Conservation (phyloP, 1,140 invertebrate genomes). For the Medauroidea extradentata region DNA sequence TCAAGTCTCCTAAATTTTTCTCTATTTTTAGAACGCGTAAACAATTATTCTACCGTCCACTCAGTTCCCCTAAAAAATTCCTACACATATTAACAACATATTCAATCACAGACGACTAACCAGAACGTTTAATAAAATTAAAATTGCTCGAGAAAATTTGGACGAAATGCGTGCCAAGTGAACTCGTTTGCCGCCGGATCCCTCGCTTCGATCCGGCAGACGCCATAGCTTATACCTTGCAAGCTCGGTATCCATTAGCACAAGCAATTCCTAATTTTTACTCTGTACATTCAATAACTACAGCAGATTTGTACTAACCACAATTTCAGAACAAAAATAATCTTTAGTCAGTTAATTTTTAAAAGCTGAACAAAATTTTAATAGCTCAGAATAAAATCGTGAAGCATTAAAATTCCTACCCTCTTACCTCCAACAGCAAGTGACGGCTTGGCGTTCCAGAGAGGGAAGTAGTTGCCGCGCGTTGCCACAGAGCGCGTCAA, state of each 20-base stretch:
- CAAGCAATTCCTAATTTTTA: conserved; percentile 6
- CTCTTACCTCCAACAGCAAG: neutral
- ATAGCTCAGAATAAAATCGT: conserved; percentile 1
- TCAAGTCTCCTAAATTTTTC: conserved; percentile 18
- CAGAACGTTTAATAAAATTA: conserved; percentile 11
- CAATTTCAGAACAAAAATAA: conserved; percentile 13
- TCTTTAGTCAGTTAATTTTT: conserved; percentile 1
- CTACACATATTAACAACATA: neutral
- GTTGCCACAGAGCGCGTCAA: conserved; percentile 16
- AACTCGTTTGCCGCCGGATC: conserved; percentile 1
- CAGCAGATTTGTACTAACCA: conserved; percentile 4
- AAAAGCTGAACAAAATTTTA: conserved; percentile 3
- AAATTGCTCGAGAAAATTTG: neutral
- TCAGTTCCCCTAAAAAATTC: conserved; percentile 6
- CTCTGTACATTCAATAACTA: neutral
- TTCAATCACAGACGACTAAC: neutral
- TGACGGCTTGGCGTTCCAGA: conserved; percentile 7
- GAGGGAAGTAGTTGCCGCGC: conserved; percentile 12
- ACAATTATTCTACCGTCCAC: neutral
- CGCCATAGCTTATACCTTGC: conserved; percentile 12
- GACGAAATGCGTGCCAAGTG: neutral
- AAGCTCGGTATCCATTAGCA: neutral
- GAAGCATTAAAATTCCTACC: conserved; percentile 1
- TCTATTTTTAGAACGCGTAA: conserved; percentile 20
- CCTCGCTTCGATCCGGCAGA: conserved; percentile 10